Base-by-base conservation (phyloP, 2,113 vertebrate genomes). In the Pluvianellus socialis region DNA sequence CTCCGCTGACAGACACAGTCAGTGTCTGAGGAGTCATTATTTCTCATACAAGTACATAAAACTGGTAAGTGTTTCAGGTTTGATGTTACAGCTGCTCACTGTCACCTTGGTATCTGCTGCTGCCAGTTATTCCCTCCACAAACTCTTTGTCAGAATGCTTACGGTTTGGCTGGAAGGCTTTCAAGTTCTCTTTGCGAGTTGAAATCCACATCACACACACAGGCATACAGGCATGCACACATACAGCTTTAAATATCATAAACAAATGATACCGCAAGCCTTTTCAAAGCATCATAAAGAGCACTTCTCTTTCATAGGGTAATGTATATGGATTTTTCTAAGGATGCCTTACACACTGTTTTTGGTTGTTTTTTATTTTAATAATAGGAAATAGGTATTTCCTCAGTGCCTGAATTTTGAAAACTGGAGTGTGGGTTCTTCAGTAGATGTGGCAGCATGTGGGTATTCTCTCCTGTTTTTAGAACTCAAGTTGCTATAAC, bases 401-500 rank as follows among this genome's bases (percentile, higher is more conserved):
- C 94, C 92, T 96, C 84, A 59, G 52, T 68, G 91, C 47, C 73
- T 88, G 80, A 76, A 85, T 96, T 94, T 79, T 85, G 66, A 92
- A 90, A 91, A 89, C 79, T 86, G 70, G 53, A 79, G 61, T 86
- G 92, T 87, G 85, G 80, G 90, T 88, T 91, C 85, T 82, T 92
- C 70, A 88, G 90, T 94, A 92, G 94, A 87, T 94, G 91, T 91
- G 92, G 96, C 77, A 90, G 88, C 89, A 92, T 53, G 77, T 92
- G 38, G 77, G 80, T 97, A 97, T 95, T 86, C 66, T 67, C 35
- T 94, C 63, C 86, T 35, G 13, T 70, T 94, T 96, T 97, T 95
- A 96, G 95, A 97, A 96, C 88, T 90, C 74, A 97, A 94, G 88
- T 84, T 94, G 77, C 92, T 97, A 92, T 95, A 97, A 97, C 92